phyloP scores from a whole-genome alignment of 1,140 invertebrate species.

The Euura lappo region DNA sequence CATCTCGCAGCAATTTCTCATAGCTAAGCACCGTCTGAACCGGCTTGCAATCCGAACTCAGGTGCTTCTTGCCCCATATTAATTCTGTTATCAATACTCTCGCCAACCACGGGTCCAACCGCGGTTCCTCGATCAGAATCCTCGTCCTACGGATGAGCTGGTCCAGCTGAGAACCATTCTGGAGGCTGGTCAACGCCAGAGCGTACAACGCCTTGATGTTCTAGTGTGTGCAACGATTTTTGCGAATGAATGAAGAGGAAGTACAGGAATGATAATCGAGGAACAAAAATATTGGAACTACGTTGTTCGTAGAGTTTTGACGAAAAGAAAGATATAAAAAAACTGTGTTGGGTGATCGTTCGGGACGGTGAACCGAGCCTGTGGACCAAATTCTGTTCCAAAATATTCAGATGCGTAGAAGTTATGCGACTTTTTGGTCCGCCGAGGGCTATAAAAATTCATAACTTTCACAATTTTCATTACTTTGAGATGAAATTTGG shows the following conservation, averaged over 20 bases:
- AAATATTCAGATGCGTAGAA: too few species aligned
- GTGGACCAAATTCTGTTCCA: too few species aligned
- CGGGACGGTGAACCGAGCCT: too few species aligned
- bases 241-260: neutral
- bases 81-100: constrained; percentile 81
- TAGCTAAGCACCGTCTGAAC: constrained; percentile 71
- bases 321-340: too few species aligned
- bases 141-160: constrained; percentile 67
- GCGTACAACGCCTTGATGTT: constrained; percentile 74
- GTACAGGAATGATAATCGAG: neutral
- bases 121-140: constrained; percentile 70
- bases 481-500: too few species aligned
- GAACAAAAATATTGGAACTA: neutral
- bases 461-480: too few species aligned
- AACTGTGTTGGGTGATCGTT: too few species aligned
- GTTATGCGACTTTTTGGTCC: too few species aligned
- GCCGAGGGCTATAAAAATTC: too few species aligned
- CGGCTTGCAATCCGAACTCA: constrained; percentile 73
- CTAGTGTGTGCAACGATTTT: constrained; percentile 48
- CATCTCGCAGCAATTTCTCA: constrained; percentile 62
- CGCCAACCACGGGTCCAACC: constrained; percentile 73
- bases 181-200: constrained; percentile 74
- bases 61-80: constrained; percentile 77
- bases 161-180: constrained; percentile 69
- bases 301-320: neutral